Conservation (phyloP, 1,140 invertebrate genomes). For the Mizuhopecten yessoensis region DNA sequence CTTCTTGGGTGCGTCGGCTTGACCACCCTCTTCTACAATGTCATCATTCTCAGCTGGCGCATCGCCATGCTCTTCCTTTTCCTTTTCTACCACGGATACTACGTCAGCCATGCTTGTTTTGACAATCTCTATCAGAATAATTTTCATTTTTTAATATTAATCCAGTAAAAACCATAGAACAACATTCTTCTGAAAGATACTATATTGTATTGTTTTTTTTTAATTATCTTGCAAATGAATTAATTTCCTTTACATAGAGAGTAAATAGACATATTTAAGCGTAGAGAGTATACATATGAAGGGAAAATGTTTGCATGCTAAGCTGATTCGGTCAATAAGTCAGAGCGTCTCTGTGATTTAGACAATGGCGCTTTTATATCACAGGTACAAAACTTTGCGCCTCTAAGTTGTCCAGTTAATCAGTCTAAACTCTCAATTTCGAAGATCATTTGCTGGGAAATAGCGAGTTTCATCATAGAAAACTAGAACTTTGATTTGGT, state of each 20-base stretch:
- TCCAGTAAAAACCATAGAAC: no score
- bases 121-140: background rate
- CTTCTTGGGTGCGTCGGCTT: slow-evolving; percentile 78
- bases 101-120: slow-evolving; percentile 47
- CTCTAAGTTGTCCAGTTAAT: no score
- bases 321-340: background rate
- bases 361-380: background rate
- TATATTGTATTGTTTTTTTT: no score
- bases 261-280: background rate
- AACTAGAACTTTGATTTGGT: no score
- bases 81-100: background rate
- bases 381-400: no score
- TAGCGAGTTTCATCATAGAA: no score
- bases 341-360: background rate
- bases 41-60: slow-evolving; percentile 57
- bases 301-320: background rate
- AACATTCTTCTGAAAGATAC: no score
- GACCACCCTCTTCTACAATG: slow-evolving; percentile 70
- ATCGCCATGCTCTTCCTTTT: background rate
- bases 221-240: no score
- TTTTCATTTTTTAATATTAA: no score
- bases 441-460: no score
- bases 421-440: no score
- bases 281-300: slow-evolving; percentile 35
- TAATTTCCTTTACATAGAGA: background rate